Conservation (phyloP, 2,888 invertebrate species). For the Andrena haemorrhoa region DNA sequence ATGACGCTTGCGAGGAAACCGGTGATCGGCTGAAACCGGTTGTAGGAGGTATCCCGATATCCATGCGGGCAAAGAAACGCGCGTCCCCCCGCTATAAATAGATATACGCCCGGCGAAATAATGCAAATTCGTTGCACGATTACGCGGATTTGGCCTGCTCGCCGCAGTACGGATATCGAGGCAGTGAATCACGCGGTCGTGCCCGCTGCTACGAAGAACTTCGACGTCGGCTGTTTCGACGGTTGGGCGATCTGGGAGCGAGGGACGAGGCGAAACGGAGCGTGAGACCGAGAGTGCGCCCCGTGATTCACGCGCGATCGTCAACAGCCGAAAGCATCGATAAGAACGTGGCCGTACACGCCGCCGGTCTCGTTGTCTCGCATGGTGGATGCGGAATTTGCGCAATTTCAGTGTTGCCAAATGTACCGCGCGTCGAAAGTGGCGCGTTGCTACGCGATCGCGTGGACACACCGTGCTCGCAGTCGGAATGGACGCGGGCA, state of each 20-base stretch:
- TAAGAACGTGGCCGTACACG: neutral
- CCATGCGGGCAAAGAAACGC: slow-evolving; percentile 9
- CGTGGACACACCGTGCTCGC: slow-evolving; percentile 38
- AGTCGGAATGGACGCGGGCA: slow-evolving; percentile 51
- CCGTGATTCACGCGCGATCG: neutral
- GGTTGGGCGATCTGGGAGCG: neutral
- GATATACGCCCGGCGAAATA: slow-evolving; percentile 6
- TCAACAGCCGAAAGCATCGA: neutral
- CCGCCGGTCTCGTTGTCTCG: slow-evolving; percentile 9
- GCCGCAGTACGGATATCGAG: too few relatives aligned
- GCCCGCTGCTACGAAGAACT: neutral
- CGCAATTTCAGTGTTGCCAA: slow-evolving; percentile 62
- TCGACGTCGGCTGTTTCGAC: neutral
- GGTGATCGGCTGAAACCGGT: slow-evolving; percentile 52
- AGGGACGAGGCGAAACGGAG: neutral
- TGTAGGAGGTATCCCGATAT: slow-evolving; percentile 37
- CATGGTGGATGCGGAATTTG: slow-evolving; percentile 63
- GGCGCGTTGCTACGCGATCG: slow-evolving; percentile 68
- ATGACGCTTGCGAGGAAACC: slow-evolving; percentile 42
- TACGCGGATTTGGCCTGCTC: neutral
- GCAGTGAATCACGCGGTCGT: neutral
- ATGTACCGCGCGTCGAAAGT: slow-evolving; percentile 35
- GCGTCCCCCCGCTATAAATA: slow-evolving; percentile 46
- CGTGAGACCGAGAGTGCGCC: too few relatives aligned
- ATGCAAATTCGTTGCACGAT: neutral